These are phyloP conservation scores for Romanogobio albipinnatus DNA, from an alignment of 2,113 vertebrate genomes.

Conservation along the genomic window DNA sequence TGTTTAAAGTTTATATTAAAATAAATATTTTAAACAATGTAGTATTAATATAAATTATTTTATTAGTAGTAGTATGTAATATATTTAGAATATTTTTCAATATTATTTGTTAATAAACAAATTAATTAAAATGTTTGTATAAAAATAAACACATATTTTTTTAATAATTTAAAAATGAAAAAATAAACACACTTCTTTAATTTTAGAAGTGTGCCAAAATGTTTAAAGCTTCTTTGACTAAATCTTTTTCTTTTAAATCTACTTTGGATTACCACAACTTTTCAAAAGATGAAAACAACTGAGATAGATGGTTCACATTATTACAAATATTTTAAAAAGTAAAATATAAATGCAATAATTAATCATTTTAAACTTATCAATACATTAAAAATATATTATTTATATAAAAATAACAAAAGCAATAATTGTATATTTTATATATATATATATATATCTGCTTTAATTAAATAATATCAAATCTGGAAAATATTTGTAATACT, in stretches of 20 bases:
- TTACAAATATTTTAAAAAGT: background rate
- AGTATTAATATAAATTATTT: too few relatives aligned
- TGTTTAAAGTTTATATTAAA: too few relatives aligned
- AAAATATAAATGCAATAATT: too few relatives aligned
- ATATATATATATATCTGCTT: background rate
- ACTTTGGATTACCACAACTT: too few relatives aligned
- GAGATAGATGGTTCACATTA: background rate
- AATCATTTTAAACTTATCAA: background rate
- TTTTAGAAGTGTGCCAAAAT: too few relatives aligned
- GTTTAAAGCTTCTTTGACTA: too few relatives aligned
- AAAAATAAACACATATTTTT: background rate
- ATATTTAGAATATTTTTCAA: background rate
- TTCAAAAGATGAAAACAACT: background rate
- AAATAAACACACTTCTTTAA: background rate
- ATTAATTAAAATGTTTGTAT: too few relatives aligned
- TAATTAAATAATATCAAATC: background rate
- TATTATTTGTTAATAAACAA: background rate
- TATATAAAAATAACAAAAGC: background rate
- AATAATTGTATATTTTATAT: background rate
- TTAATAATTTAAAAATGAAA: background rate
- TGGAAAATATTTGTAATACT: background rate
- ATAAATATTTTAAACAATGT: too few relatives aligned
- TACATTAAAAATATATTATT: background rate
- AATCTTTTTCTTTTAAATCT: too few relatives aligned
- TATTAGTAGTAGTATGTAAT: too few relatives aligned